These are phyloP conservation scores for Agrochola lychnidis DNA, from an alignment of 2,888 invertebrate species.

Conservation along the genomic window DNA sequence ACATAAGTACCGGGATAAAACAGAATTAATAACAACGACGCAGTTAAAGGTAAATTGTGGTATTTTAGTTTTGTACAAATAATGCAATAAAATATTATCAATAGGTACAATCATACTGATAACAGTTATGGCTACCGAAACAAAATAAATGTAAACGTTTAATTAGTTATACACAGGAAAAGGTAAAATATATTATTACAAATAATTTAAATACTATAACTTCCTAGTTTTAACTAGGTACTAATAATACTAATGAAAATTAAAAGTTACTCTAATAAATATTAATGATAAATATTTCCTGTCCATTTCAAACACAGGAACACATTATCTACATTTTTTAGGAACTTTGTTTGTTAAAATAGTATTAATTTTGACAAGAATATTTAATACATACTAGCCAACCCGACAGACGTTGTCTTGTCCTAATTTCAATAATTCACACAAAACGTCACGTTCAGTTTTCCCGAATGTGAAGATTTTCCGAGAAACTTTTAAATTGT, in stretches of 20 bases:
- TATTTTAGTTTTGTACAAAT: constrained; percentile 43
- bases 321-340: background rate
- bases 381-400: background rate
- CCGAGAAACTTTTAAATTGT: too few species aligned
- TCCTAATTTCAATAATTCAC: too few species aligned
- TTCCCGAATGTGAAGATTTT: too few species aligned
- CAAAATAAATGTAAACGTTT: constrained; percentile 4
- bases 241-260: background rate
- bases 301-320: background rate
- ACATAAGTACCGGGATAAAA: constrained; percentile 14
- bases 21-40: constrained; percentile 1
- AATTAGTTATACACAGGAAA: constrained; percentile 35
- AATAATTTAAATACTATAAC: constrained; percentile 11
- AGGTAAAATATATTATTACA: constrained; percentile 10
- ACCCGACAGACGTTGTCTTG: too few species aligned
- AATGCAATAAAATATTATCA: constrained; percentile 39
- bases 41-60: constrained; percentile 27
- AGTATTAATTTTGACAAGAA: background rate
- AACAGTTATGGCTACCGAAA: constrained; percentile 3
- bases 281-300: background rate
- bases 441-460: too few species aligned
- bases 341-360: background rate
- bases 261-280: background rate
- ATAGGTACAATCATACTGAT: constrained; percentile 21
- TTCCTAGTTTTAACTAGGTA: constrained; percentile 27